Percentiles rank a stretch among this genome's conserved stretches.
Evolutionary conservation across 2,888 invertebrate genomes (phyloP).

Genomic region (Lasioglossum zephyrum): DNA sequence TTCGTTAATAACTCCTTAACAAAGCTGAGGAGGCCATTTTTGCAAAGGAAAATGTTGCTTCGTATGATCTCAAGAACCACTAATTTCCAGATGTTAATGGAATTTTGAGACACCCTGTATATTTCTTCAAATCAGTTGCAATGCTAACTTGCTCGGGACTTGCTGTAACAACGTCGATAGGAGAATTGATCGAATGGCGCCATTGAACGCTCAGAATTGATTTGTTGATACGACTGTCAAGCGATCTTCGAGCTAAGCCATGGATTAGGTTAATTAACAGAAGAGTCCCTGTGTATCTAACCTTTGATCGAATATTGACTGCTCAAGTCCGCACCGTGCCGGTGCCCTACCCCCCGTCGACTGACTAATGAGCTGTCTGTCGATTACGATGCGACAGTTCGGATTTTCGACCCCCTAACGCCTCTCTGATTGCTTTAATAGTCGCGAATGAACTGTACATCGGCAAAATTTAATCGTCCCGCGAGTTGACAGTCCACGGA

Average conservation of each 20-base stretch:
- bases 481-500: not conserved
- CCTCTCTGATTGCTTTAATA: not conserved
- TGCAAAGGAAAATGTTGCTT: no score
- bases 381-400: not conserved
- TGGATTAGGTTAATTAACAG: not conserved
- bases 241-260: not conserved
- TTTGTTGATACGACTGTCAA: not conserved
- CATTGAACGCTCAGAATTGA: not conserved
- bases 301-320: not conserved
- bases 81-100: no score
- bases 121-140: not conserved
- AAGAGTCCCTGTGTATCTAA: not conserved
- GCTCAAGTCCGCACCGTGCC: not conserved
- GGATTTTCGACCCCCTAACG: not conserved
- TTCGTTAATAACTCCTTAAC: no score
- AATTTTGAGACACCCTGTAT: not conserved
- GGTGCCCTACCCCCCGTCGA: no score
- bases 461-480: not conserved
- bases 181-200: not conserved
- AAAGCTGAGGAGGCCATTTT: no score
- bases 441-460: not conserved
- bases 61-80: no score
- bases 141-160: not conserved
- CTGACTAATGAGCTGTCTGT: conserved; percentile 16
- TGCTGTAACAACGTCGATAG: not conserved